Percentiles rank a stretch among this genome's conserved stretches.
These are phyloP conservation scores for Chiloscyllium punctatum DNA, from an alignment of 2,797 vertebrate genomes.

Conservation along the genomic window DNA sequence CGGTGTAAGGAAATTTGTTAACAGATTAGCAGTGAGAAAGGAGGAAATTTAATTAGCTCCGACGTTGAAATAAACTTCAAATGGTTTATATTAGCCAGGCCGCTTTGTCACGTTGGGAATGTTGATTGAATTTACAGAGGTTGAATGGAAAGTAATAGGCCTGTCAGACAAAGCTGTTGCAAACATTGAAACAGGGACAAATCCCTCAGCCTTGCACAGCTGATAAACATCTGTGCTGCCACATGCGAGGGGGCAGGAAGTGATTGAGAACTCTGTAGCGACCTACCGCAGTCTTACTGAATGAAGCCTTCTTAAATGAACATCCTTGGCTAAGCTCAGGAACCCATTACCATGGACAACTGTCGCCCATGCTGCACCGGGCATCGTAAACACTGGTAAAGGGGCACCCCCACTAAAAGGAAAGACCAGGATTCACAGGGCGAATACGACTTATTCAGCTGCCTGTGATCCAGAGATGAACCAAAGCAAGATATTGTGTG, in stretches of 20 bases:
- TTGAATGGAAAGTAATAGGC: constrained; percentile 31
- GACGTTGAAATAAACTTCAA: neutral
- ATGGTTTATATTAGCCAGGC: constrained; percentile 6
- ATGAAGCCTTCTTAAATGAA: neutral
- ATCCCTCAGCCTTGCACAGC: neutral
- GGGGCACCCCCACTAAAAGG: neutral
- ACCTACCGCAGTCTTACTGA: neutral
- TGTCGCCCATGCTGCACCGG: neutral
- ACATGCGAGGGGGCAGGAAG: neutral
- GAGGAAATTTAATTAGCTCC: neutral
- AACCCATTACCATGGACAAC: neutral
- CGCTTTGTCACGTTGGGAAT: neutral
- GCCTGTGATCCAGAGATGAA: too few relatives aligned
- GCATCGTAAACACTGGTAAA: neutral
- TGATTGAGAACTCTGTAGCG: neutral
- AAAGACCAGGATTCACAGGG: neutral
- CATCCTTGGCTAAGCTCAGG: neutral
- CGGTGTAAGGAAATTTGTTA: neutral
- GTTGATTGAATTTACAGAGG: constrained; percentile 32
- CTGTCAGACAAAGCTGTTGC: constrained; percentile 1
- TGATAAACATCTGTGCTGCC: constrained; percentile 36
- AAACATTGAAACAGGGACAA: neutral
- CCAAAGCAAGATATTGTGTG: too few relatives aligned
- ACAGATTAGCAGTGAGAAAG: neutral
- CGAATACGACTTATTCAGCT: neutral